These are phyloP conservation scores for Protosalanx chinensis DNA, from an alignment of 2,797 vertebrate species.

Conservation along the genomic window DNA sequence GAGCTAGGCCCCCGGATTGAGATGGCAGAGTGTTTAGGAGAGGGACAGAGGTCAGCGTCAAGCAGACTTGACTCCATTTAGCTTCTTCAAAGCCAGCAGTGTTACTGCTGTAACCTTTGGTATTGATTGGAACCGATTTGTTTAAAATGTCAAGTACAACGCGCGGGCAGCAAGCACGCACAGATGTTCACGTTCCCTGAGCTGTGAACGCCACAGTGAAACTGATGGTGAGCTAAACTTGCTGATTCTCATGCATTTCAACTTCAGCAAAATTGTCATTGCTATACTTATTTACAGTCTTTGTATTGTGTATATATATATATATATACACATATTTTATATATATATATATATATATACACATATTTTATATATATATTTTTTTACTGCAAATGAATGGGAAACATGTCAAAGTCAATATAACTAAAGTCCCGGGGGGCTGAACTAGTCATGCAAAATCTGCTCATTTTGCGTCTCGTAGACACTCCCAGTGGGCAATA, in stretches of 20 bases:
- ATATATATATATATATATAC: not conserved
- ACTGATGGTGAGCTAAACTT: not conserved
- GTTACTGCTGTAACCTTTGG: constrained; percentile 24
- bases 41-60: constrained; percentile 5
- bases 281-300: not conserved
- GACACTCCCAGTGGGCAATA: not conserved
- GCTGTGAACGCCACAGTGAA: constrained; percentile 5
- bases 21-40: constrained; percentile 7
- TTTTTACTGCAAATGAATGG: not conserved
- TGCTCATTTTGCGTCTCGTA: not conserved
- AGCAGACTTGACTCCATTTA: constrained; percentile 23
- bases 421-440: not conserved
- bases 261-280: constrained; percentile 3
- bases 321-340: not conserved
- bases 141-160: constrained; percentile 33
- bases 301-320: not conserved
- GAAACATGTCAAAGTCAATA: not conserved
- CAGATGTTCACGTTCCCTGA: constrained; percentile 7
- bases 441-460: not conserved
- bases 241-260: not conserved
- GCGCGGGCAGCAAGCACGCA: not conserved
- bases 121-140: constrained; percentile 31
- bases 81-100: constrained; percentile 7
- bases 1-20: not conserved
- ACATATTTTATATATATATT: not conserved